phyloP scores from a whole-genome alignment of 92 coral and sea anemone species.

The Palythoa caribaeorum region DNA sequence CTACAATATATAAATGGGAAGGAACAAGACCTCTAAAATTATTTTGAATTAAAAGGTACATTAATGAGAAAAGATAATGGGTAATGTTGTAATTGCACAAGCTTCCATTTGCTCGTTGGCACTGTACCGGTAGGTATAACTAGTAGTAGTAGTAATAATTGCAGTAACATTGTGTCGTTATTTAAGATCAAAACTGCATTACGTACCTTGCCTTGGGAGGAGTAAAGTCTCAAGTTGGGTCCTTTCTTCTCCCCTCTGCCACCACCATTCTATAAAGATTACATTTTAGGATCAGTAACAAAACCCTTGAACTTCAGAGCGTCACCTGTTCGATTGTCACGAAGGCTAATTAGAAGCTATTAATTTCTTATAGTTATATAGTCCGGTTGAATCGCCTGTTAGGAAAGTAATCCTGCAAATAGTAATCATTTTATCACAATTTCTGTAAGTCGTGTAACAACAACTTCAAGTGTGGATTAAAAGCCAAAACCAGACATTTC shows the following conservation, averaged over 20 bases:
- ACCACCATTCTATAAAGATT: not conserved
- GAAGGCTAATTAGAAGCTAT: not conserved
- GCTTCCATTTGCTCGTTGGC: too few species aligned
- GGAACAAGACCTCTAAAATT: too few species aligned
- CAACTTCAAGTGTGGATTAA: not conserved
- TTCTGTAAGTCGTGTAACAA: not conserved
- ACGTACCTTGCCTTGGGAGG: not conserved
- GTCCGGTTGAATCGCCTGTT: not conserved
- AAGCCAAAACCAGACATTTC: too few species aligned
- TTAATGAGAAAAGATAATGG: too few species aligned
- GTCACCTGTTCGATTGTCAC: not conserved
- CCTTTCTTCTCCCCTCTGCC: not conserved
- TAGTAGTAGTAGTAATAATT: not conserved
- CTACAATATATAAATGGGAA: too few species aligned
- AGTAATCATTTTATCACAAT: not conserved
- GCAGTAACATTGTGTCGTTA: not conserved
- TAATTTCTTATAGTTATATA: not conserved
- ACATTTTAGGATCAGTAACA: not conserved
- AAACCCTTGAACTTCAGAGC: not conserved
- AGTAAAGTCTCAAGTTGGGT: not conserved
- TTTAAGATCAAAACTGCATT: not conserved
- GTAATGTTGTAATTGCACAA: too few species aligned
- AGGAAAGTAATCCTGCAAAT: not conserved
- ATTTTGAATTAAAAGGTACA: too few species aligned
- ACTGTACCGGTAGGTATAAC: too few species aligned